Base-by-base conservation (phyloP, 1,140 invertebrate genomes). In the Leptinotarsa lineolata region DNA sequence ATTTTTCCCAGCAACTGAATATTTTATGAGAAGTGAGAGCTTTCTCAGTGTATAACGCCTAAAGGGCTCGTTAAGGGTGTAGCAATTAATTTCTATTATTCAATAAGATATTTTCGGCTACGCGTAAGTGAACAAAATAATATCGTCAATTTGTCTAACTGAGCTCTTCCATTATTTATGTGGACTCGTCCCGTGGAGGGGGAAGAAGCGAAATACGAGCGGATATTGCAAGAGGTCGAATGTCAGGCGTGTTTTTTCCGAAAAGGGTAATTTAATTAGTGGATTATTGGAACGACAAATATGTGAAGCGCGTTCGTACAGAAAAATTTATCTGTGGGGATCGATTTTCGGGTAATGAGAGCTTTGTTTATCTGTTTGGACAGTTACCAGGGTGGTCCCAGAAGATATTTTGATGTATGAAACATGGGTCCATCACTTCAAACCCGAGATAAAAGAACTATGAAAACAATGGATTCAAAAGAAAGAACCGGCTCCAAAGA, bases 51-150 rank as follows among this genome's bases (percentile, higher is more conserved):
- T 63, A 22, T 63, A 22, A 63, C 60, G 60, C 20, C 60, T 4
- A 24, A 63, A 16, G 20, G 12, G 21, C 60, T 24, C 60, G 60
- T 63, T 63, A 8, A 63, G 60, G 15, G 60, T 63, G 60, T 63
- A 15, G 60, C 60, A 63, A 63, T 63, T 63, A 63, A 63, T 63
- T 63, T 63, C 20, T 63, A 63, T 63, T 63, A 63, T 63, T 63
- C 20, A 63, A 63, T 63, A 63, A 18, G 60, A 63, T 18, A 24
- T 63, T 63, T 24, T 20, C 60, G 20, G 22, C 60, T 18, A 24
- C 60, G 60, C 60, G 20, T 12, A 12, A 63, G 20, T 18, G 60
- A 8, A 54, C 48, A 8, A 54, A n/a, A 54, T 54, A 54, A 54
- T 54, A 54, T 63, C 22, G 60, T 63, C 60, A 63, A 63, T 63